Base-by-base conservation (phyloP, 2,888 invertebrate species). In the Tiliacea citrago region DNA sequence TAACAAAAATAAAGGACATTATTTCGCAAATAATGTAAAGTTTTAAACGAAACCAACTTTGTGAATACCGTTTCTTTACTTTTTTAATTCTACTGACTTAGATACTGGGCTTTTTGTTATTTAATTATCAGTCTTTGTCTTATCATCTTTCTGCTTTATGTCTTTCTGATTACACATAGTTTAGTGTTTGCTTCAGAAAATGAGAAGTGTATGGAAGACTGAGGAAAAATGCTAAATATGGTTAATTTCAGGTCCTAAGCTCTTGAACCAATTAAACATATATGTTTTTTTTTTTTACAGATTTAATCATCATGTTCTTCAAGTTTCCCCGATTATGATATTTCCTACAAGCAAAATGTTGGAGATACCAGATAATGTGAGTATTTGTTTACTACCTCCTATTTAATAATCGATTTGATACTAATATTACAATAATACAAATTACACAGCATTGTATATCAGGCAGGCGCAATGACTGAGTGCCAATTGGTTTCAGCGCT, bases 321-420 rank as follows among this genome's bases (percentile, higher is more conserved):
- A 88, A 82, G 84, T 79, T 79, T 73, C 84, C 81, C 77, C 82
- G 84, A 85, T 84, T 89, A 89, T 91, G 88, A 91, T 91, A 87
- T 73, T 82, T 72, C 80, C 82, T 77, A 75, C 83, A 82, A 83
- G 70, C 81, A 92, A 90, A 77, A 95, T 95, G 94, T 90, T 95
- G 89, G 95, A 95, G 75, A 88, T 94, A 79, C 91, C 92, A 83
- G 95, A 95, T 86, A 95, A 94, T 87, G 95, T 95, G 84, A 95
- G 95, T 92, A 76, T 24, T 45, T 39, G 18, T n/a, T 24, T 18
- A 45, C 21, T 49, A 6, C 1, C 9, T 65, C 29, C 29, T 29
- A 6, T 16, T 35, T 21, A 42, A 42, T 39, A 39, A 61, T 24
- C 10, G 18, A 62, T 62, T 62, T 42, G 16, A 6, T 62, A 29